These are phyloP conservation scores for Drosophila planitibia DNA, from an alignment of 2,888 invertebrate genomes.

Conservation along the genomic window DNA sequence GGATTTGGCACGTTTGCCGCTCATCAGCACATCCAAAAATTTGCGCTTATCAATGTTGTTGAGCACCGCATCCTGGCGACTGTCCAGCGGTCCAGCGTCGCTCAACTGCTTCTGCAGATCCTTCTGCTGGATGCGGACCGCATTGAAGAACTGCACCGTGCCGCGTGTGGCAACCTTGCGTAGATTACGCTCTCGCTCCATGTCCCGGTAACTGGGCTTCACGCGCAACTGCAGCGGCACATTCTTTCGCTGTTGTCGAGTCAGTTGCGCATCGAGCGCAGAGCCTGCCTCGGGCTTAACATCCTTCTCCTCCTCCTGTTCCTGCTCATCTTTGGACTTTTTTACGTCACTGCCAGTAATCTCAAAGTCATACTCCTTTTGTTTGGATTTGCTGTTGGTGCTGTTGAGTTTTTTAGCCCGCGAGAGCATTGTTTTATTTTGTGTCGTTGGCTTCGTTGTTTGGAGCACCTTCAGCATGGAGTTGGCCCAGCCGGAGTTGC, in stretches of 20 bases:
- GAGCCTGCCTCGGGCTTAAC: constrained; percentile 83
- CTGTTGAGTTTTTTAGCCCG: constrained; percentile 90
- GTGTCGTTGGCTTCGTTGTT: constrained; percentile 90
- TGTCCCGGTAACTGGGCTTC: constrained; percentile 91
- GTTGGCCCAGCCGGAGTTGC: constrained; percentile 92
- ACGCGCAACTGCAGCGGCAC: constrained; percentile 87
- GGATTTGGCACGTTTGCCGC: constrained; percentile 87
- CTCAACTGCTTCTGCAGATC: constrained; percentile 90
- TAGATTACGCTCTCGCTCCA: constrained; percentile 91
- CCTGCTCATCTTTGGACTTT: constrained; percentile 47
- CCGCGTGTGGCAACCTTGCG: constrained; percentile 95
- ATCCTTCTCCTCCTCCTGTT: constrained; percentile 78
- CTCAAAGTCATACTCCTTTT: constrained; percentile 88
- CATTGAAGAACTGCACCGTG: constrained; percentile 96
- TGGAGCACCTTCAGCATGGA: constrained; percentile 92
- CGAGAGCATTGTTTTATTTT: constrained; percentile 91
- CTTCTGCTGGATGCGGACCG: constrained; percentile 94
- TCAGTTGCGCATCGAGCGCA: constrained; percentile 65
- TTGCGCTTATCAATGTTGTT: constrained; percentile 90
- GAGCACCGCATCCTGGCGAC: constrained; percentile 91
- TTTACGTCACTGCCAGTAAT: constrained; percentile 87
- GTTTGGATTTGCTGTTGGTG: constrained; percentile 85
- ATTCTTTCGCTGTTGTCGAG: constrained; percentile 73
- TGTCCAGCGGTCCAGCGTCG: constrained; percentile 90
- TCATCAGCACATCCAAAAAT: constrained; percentile 93